These are phyloP conservation scores for Rhodinocichla rosea DNA, from an alignment of 2,113 vertebrate genomes.

Conservation along the genomic window DNA sequence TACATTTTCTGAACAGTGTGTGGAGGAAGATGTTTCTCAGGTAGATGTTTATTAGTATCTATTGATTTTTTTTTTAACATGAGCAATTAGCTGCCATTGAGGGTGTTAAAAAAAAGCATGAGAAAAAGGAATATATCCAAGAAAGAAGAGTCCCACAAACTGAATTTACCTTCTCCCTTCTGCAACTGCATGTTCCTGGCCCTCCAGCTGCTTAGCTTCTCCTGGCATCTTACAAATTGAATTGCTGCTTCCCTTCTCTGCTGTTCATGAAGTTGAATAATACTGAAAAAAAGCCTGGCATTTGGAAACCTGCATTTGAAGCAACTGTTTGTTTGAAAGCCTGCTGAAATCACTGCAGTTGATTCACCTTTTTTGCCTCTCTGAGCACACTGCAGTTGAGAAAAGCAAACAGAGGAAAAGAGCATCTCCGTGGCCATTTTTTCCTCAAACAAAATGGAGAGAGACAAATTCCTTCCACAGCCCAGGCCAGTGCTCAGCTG, in stretches of 20 bases:
- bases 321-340: neutral
- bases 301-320: neutral
- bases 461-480: fast-evolving
- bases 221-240: neutral
- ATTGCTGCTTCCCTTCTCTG: neutral
- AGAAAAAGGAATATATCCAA: neutral
- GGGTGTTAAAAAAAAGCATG: neutral
- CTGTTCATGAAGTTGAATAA: neutral
- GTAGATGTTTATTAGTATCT: neutral
- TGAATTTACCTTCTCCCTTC: neutral
- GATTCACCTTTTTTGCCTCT: neutral
- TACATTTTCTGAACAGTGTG: neutral
- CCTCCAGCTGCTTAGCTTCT: neutral
- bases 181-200: neutral
- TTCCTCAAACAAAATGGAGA: neutral
- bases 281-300: neutral
- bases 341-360: neutral
- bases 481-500: fast-evolving
- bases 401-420: neutral
- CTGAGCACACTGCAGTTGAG: neutral
- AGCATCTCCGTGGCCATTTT: neutral
- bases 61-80: neutral
- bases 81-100: neutral
- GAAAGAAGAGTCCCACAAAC: neutral
- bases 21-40: neutral